Base-by-base conservation (phyloP, 2,888 invertebrate species). In the Diabrotica balteata region DNA sequence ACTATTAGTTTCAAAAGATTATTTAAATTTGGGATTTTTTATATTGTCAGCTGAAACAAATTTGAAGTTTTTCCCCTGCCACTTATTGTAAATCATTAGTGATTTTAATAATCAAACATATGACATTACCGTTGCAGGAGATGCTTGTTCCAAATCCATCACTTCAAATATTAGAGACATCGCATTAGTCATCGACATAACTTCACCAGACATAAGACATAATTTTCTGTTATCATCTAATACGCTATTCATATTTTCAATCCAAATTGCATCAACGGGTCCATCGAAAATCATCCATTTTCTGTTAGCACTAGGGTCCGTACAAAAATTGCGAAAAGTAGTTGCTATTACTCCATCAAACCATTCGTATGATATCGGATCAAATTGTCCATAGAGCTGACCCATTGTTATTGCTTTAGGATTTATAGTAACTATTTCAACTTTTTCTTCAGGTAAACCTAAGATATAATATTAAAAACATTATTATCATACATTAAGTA, bases 261-360 rank as follows among this genome's bases (percentile, higher is more conserved):
- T 93, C 95, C 95, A 95, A 6, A 93, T 91, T 4, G 94, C 93
- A 83, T 95, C 95, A 4, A 95, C 93, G 0, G 95, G 95, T 0
- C 95, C 95, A 82, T 95, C 95, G 82, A 97, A 96, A 62, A 97
- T 91, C 53, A 97, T 89, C 96, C 96, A 97, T 84, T 96, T 96
- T 69, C 91, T 87, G 75, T 93, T 90, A 0, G 90, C 87, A 0
- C 90, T 89, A 45, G 91, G 90, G 17, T 93, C 91, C 60, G 88
- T 88, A 8, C 93, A 92, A 84, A 91, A 91, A 79, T 89, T 87
- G 78, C 96, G 85, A 84, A 93, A 95, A 83, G 92, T 90, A 4
- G 89, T 90, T 0, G 95, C 92, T 47, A 93, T 91, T 45, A 97
- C 90, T 7, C 95, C 95, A 82, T 95, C 95, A 0, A 90, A 91